Base-by-base conservation (phyloP, 2,888 invertebrate genomes). In the Aspidiotus rigidus region DNA sequence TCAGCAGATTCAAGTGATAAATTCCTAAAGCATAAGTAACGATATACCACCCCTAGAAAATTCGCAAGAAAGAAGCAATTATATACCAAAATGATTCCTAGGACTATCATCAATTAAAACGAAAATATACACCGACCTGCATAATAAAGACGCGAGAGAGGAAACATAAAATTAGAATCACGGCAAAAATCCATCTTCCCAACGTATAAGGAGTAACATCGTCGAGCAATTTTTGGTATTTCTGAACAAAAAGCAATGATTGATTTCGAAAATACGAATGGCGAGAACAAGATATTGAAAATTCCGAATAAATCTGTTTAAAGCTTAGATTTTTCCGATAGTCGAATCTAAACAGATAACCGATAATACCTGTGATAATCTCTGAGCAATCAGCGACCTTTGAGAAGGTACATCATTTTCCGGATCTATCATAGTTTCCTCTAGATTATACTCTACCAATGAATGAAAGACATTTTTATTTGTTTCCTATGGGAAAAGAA, bases 11-110 rank as follows among this genome's bases (percentile, higher is more conserved):
- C 79, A 99, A 85, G 79, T 99, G 93, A 81, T 98, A 99, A 78
- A 99, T 99, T 75, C 98, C 98, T 79, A 99, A 83, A 42, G 96
- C 99, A 81, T 99, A 99, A 74, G 97, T 96, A 72, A 99, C 88
- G 76, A 99, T 99, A 79, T 99, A 99, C 96, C 98, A 99, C 74
- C 99, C 99, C 92, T 99, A 82, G 44, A 42, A 41, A 64, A 15
- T 56, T 54, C 16, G 49, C 64, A 64, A 70, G 64, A 8, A 53
- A 63, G 13, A n/a, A 17, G 28, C 0, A 16, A 15, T 40, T 39
- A 15, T 8, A 73, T 73, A 76, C 80, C 80, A 81, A 90, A 53
- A 53, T 2, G 15, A n/a, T 5, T 53, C 13, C 54, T 2, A 13
- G 13, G 15, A 53, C 15, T 53, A 53, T 53, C 15, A 53, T 57